Evolutionary conservation across 2,888 invertebrate genomes (phyloP), one percentile per base, ranked within the genome.

Genomic region (Caenorhabditis doughertyi): DNA sequence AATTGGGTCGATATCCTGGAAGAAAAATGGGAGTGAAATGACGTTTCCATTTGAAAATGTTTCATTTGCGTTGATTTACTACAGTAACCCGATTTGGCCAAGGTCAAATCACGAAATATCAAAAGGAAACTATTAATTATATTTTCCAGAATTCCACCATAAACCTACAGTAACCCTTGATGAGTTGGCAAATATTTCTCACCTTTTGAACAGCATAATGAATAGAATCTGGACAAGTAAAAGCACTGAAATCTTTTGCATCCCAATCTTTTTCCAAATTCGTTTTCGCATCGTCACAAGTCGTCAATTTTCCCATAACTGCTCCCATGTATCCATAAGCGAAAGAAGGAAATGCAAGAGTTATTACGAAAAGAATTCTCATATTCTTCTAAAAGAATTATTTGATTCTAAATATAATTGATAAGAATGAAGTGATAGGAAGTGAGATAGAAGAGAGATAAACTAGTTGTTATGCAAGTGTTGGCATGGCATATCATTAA

Each of bases 281-380:
- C 13, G 93, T 93, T 95, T 94, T 93, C 60, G 94, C 95, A 93
- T 95, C 94, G 91, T 95, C 95, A 91, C 95, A 95, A 0, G 92
- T 84, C 0, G 89, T 83, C 29, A 92, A 87, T 42, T 93, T 91
- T 2, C 94, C 95, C 94, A 95, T 95, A 83, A 92, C 91, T 25
- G 94, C 92, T 23, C 93, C 92, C 83, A 83, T 89, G 58, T 87
- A 87, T 23, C 74, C 84, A 18, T 62, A 16, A 2, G 53, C 23
- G 7, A 53, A 3, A 25, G 42, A 58, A 16, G 49, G 47, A 35
- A 64, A 39, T 23, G 21, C 16, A 49, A 53, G 8, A 39, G 13
- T 3, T 23, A 64, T 23, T 1, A 71, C 2, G 27, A 49, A 35
- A 35, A 44, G 27, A 18, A 64, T 0, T 2, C 56, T 18, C n/a